Evolutionary conservation across 2,113 vertebrate species (phyloP).

Genomic region (Ciconia maguari): DNA sequence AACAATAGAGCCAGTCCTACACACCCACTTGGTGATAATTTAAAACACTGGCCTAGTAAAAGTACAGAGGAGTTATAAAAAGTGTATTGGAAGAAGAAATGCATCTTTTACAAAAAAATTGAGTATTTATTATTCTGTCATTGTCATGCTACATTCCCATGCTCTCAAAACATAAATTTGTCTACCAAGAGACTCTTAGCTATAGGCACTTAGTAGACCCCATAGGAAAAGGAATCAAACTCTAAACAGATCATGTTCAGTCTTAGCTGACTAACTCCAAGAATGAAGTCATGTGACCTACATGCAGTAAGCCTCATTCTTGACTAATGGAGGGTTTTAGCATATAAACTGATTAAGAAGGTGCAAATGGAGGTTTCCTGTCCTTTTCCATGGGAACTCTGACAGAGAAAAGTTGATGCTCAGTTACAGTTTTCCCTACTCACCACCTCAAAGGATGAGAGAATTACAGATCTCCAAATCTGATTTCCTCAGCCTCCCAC

Average conservation of each 20-base stretch:
- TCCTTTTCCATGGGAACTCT: neutral
- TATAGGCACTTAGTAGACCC: neutral
- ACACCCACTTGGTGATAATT: neutral
- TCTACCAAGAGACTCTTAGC: neutral
- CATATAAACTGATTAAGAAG: neutral
- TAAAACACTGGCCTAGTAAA: neutral
- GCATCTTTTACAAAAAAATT: neutral
- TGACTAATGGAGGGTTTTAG: neutral
- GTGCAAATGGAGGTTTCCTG: neutral
- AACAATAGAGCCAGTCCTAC: neutral
- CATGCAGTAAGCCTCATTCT: neutral
- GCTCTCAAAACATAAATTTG: neutral
- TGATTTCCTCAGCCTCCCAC: neutral
- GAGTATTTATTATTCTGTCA: neutral
- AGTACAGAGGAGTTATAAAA: neutral
- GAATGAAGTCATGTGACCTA: neutral
- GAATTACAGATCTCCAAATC: neutral
- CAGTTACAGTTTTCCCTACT: neutral
- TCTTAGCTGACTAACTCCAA: neutral
- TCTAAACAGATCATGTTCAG: neutral
- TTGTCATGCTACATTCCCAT: neutral
- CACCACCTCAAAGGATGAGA: neutral
- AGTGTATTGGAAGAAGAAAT: neutral
- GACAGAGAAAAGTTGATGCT: neutral
- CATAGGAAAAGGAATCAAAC: neutral